Conservation (phyloP, 2,888 invertebrate genomes). For the Tuberolachnus salignus region DNA sequence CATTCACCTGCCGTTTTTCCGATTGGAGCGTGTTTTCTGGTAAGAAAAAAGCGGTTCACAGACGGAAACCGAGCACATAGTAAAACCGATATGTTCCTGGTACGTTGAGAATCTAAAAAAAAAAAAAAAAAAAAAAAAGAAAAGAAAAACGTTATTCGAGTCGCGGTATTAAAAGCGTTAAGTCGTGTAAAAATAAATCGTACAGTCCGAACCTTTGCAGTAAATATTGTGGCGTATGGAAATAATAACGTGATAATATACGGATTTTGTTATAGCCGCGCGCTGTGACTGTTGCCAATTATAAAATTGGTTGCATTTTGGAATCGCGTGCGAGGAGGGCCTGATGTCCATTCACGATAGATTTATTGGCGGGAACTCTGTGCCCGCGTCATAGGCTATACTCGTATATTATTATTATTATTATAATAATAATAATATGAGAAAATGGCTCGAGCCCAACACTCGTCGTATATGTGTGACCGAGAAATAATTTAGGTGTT, state of each 20-base stretch:
- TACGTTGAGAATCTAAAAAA: background rate
- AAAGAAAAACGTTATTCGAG: no score
- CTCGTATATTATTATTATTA: background rate
- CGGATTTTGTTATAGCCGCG: no score
- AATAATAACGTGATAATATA: no score
- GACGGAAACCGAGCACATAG: no score
- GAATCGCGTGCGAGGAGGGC: background rate
- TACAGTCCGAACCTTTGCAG: background rate
- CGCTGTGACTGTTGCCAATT: slow-evolving; percentile 15
- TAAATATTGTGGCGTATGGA: no score
- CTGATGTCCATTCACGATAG: slow-evolving; percentile 28
- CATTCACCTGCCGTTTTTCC: no score
- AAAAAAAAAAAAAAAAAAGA: background rate
- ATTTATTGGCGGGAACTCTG: slow-evolving; percentile 41
- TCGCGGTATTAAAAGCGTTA: background rate
- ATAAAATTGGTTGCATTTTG: slow-evolving; percentile 27
- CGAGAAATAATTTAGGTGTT: slow-evolving; percentile 22
- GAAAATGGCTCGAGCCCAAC: slow-evolving; percentile 43
- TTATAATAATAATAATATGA: no score
- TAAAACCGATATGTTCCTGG: background rate
- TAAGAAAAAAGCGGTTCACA: no score
- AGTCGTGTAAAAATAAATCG: no score
- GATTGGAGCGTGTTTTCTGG: no score
- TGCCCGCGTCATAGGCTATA: background rate
- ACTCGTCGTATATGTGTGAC: slow-evolving; percentile 7